phyloP scores from a whole-genome alignment of 2,888 invertebrate species.

The Podabrus alpinus region DNA sequence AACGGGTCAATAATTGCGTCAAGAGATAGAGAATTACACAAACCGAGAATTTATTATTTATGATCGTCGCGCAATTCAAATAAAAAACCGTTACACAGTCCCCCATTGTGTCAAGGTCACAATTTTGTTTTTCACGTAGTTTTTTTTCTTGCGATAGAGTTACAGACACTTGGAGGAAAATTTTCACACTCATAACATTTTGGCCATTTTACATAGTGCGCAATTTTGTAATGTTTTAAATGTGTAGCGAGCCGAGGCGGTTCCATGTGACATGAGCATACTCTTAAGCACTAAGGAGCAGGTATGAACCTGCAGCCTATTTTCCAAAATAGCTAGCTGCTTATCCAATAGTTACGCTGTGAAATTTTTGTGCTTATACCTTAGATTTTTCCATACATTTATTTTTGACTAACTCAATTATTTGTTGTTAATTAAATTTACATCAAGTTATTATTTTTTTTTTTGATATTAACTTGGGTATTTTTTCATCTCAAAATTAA shows the following conservation, averaged over 20 bases:
- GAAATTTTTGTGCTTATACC: slow-evolving; percentile 18
- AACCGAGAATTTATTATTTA: too few species aligned
- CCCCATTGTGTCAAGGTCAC: neutral
- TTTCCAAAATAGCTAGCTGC: slow-evolving; percentile 17
- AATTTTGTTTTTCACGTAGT: neutral
- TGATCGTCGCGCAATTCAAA: neutral
- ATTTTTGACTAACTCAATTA: neutral
- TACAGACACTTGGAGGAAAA: neutral
- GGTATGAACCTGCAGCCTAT: slow-evolving; percentile 48
- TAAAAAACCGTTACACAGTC: neutral
- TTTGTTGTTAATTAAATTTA: neutral
- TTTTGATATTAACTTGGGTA: neutral
- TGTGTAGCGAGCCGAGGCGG: slow-evolving; percentile 70
- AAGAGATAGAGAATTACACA: neutral
- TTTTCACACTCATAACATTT: neutral
- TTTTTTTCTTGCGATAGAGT: neutral
- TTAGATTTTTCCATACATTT: slow-evolving; percentile 5
- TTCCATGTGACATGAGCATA: slow-evolving; percentile 76
- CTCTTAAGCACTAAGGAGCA: slow-evolving; percentile 69
- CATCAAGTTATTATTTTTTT: neutral
- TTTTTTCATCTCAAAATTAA: neutral
- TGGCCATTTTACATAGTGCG: slow-evolving; percentile 26
- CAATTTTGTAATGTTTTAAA: slow-evolving; percentile 24
- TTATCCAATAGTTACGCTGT: slow-evolving; percentile 21
- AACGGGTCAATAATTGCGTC: neutral